Conservation (phyloP, 2,888 invertebrate species). For the Megamerina dolium region DNA sequence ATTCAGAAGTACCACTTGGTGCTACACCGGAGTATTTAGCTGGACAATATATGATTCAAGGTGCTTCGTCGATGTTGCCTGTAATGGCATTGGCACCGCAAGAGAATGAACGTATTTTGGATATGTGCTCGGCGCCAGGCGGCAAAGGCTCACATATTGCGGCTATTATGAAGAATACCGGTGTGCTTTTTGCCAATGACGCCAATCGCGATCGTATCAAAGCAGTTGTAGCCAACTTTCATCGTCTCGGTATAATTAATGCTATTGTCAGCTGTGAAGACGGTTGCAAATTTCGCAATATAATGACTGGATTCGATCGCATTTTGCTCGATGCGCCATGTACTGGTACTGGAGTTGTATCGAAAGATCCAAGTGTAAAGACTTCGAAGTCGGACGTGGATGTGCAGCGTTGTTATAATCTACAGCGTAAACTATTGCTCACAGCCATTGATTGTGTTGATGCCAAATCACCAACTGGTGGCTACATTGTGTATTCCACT, state of each 20-base stretch:
- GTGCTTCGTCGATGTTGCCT: constrained; percentile 93
- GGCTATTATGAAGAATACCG: constrained; percentile 97
- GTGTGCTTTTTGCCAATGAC: constrained; percentile 94
- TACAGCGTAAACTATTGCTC: constrained; percentile 86
- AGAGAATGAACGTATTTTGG: constrained; percentile 88
- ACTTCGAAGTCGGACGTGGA: constrained; percentile 84
- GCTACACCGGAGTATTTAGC: constrained; percentile 99
- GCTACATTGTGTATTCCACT: constrained; percentile 96
- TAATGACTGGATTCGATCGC: constrained; percentile 89
- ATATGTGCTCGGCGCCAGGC: constrained; percentile 98
- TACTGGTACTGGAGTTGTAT: constrained; percentile 95
- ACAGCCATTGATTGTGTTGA: constrained; percentile 96
- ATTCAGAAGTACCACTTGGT: constrained; percentile 91
- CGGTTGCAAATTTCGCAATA: constrained; percentile 76
- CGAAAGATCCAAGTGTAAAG: constrained; percentile 96
- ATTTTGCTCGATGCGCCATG: constrained; percentile 97
- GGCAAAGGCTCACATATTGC: constrained; percentile 98
- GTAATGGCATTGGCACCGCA: constrained; percentile 98
- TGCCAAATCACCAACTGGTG: constrained; percentile 86
- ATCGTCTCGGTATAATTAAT: constrained; percentile 92
- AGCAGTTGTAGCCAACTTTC: constrained; percentile 93
- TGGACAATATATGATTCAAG: constrained; percentile 95
- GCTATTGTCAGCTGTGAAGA: constrained; percentile 84
- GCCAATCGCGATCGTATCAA: constrained; percentile 81
- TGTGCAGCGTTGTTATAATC: constrained; percentile 82